Evolutionary conservation across 92 coral and sea anemone species (phyloP), one percentile per base, ranked within the genome.

Genomic region (Porites evermanni): DNA sequence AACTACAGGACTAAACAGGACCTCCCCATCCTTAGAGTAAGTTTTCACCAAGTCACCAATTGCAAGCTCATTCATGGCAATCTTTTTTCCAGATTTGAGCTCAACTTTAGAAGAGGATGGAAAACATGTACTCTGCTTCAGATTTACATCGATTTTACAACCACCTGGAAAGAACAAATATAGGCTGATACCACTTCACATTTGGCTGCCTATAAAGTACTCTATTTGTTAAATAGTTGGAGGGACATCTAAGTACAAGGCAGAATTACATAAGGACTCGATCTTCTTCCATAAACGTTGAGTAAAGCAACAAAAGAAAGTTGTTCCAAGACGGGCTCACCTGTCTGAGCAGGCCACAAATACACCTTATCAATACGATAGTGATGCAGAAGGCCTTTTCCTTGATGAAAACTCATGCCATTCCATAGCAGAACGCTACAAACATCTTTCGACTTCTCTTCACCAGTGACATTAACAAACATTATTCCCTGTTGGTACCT

Each of bases 311-410:
- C 47, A 38, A 38, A 4, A 38, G 47, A 38, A 4, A 38, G 6
- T 38, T 38, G 47, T 59, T 12, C 12, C 17, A 70, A 19, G 11
- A 6, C 16, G 0, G 53, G 60, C 81, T 21, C 63, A 94, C 98
- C 95, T 73, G 95, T 32, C 0, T 94, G 98, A 50, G 98, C 87
- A 32, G 91, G 93, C 98, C 98, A 94, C 78, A 94, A 83, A 83
- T 70, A 69, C 56, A 91, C 85, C 21, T 78, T 60, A 17, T 83
- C 52, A 70, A 94, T 44, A 82, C 89, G 73, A 47, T 90, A 82
- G 72, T 91, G 89, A n/a, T 79, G 72, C 20, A 92, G 69, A 74
- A 73, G 77, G 13, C 95, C 94, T 78, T 77, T 77, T 2, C 90
- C 94, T 61, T 93, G 95, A 61, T 89, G 92, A 72, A 93, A 90